Evolutionary conservation across 2,888 invertebrate species (phyloP).

Genomic region (Caenorhabditis afra): DNA sequence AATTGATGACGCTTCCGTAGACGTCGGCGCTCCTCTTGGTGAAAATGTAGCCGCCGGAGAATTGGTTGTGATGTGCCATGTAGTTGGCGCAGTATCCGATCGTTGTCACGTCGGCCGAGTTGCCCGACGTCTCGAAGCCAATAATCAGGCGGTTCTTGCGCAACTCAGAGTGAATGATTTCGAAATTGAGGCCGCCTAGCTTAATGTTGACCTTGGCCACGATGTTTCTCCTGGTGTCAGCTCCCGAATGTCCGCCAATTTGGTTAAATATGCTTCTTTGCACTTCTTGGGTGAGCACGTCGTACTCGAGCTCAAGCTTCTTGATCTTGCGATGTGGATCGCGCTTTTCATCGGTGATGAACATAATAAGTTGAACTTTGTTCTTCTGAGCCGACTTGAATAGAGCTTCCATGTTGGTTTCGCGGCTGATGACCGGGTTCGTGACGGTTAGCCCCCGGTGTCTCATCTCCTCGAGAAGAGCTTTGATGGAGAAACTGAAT

Average conservation of each 20-base stretch:
- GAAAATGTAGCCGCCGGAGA: conserved; percentile 18
- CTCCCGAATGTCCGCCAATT: too few species aligned
- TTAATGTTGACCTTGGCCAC: conserved; percentile 43
- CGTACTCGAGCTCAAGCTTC: conserved; percentile 40
- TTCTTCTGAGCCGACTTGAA: conserved; percentile 8
- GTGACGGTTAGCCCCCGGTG: conserved; percentile 10
- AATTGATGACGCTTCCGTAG: background rate
- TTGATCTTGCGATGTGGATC: conserved; percentile 44
- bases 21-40: conserved; percentile 3
- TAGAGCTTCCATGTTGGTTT: background rate
- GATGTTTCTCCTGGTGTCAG: conserved; percentile 37
- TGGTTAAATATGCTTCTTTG: background rate
- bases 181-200: conserved; percentile 48
- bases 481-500: background rate
- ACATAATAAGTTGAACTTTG: conserved; percentile 15
- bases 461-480: conserved; percentile 2
- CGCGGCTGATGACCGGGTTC: background rate
- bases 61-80: background rate
- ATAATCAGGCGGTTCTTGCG: too few species aligned
- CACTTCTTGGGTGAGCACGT: conserved; percentile 51
- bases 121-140: conserved; percentile 44
- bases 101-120: background rate
- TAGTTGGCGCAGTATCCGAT: conserved; percentile 28
- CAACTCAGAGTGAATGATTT: background rate
- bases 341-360: conserved; percentile 8